Percentiles rank a stretch among this genome's conserved stretches.
phyloP scores from a whole-genome alignment of 2,113 vertebrate species.

The Micromys minutus region DNA sequence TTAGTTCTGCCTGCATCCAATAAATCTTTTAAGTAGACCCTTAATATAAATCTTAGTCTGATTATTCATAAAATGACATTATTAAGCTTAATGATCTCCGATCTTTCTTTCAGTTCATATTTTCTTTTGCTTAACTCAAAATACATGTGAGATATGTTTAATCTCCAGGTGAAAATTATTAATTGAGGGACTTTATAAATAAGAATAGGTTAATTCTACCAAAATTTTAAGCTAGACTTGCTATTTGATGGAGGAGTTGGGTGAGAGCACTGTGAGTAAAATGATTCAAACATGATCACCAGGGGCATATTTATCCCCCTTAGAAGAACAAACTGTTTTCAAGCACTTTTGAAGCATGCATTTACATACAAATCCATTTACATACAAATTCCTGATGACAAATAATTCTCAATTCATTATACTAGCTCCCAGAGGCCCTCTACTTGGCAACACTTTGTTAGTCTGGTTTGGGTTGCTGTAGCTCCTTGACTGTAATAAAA shows the following conservation, averaged over 20 bases:
- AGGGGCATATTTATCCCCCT: constrained; percentile 54
- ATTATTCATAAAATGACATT: not conserved
- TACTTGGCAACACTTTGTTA: constrained; percentile 70
- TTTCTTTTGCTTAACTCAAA: constrained; percentile 38
- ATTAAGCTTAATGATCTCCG: not conserved
- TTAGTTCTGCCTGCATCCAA: not conserved
- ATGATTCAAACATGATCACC: constrained; percentile 53
- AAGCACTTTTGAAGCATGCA: constrained; percentile 58
- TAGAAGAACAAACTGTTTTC: constrained; percentile 73
- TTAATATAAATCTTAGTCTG: constrained; percentile 38
- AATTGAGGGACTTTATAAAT: not conserved
- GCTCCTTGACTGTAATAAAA: constrained; percentile 69
- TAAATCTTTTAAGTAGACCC: not conserved
- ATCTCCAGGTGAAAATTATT: not conserved
- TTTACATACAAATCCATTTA: constrained; percentile 76
- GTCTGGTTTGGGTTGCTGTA: constrained; percentile 52
- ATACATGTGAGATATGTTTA: not conserved
- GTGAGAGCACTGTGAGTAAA: not conserved
- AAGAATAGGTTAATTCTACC: constrained; percentile 7
- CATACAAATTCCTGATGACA: constrained; percentile 72
- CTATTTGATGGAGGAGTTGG: not conserved
- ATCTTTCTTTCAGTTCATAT: not conserved
- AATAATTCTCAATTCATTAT: constrained; percentile 77
- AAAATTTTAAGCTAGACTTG: not conserved
- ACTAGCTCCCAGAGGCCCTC: constrained; percentile 64